Evolutionary conservation across 1,140 invertebrate genomes (phyloP).

Genomic region (Ylistrum balloti): DNA sequence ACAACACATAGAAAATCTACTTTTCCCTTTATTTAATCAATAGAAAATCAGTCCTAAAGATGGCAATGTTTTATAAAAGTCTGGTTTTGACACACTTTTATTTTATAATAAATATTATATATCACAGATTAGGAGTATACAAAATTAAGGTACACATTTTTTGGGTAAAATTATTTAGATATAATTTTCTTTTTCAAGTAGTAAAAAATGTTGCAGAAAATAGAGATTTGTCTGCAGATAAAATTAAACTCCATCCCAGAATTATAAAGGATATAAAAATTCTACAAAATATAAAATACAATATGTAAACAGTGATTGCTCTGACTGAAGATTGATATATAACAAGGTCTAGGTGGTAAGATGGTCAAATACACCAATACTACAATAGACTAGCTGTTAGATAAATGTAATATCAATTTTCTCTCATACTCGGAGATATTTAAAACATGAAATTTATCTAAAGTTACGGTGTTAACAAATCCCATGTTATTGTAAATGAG

Average conservation of each 20-base stretch:
- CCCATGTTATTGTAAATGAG: too few species aligned
- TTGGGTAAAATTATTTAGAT: neutral
- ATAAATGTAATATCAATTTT: too few species aligned
- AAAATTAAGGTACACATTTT: neutral
- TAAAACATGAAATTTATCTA: too few species aligned
- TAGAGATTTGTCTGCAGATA: neutral
- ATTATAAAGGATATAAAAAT: neutral
- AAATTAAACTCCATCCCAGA: neutral
- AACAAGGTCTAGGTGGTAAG: too few species aligned
- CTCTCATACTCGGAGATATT: too few species aligned
- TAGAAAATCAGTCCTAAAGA: neutral
- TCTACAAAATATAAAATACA: neutral
- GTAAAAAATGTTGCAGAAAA: neutral
- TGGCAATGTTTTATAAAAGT: neutral
- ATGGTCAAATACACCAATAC: too few species aligned
- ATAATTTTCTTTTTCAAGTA: neutral
- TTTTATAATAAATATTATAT: neutral
- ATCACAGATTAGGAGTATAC: neutral
- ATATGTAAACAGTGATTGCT: too few species aligned
- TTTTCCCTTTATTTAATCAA: neutral
- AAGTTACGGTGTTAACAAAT: too few species aligned
- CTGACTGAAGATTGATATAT: too few species aligned
- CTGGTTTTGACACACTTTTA: neutral
- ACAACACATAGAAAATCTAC: neutral
- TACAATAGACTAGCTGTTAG: too few species aligned